Base-by-base conservation (phyloP, 2,888 invertebrate genomes). In the Hermaeophaga mercurialis region DNA sequence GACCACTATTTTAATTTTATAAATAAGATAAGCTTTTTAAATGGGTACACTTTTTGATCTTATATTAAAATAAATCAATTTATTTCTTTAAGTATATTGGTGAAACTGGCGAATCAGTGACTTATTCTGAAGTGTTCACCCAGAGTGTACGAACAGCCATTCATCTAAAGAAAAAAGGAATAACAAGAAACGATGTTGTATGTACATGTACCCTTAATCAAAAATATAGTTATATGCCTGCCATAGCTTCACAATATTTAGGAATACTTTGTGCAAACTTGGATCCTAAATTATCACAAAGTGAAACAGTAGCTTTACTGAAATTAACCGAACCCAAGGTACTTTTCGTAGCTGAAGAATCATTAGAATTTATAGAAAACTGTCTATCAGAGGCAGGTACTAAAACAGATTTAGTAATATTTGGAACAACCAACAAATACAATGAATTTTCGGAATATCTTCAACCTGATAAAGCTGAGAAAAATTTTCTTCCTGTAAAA, bases 181-280 rank as follows among this genome's bases (percentile, higher is more conserved):
- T 63, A 9, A 7, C 14, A 9, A 28, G 43, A 46, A 38, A 47
- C 33, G 61, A 63, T 34, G 36, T 64, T 1, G 45, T 64, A 2
- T 48, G 60, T 19, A 53, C 38, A 7, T 62, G 60, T 33, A 49
- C 62, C 2, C 17, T 45, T 7, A 62, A 64, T 33, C 60, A 61
- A 12, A 50, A 56, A 43, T 53, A 61, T 33, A 52, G 54, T 34
- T 39, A 28, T 7, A 72, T 81, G 26, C 80, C 82, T 0, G 75
- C 79, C 45, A 78, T 82, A 36, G 81, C 82, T 1, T 75, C 78
- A 0, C 62, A 80, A 2, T 81, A 76, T 61, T 70, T 80, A 12
- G 82, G 81, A 3, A 70, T 66, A 4, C 67, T 62, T 12, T 45
- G 69, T 1, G 62, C 69, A 7, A 59, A 73, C 8, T 61, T 71